These are phyloP conservation scores for Solea senegalensis DNA, from an alignment of 2,113 vertebrate species.

Conservation along the genomic window DNA sequence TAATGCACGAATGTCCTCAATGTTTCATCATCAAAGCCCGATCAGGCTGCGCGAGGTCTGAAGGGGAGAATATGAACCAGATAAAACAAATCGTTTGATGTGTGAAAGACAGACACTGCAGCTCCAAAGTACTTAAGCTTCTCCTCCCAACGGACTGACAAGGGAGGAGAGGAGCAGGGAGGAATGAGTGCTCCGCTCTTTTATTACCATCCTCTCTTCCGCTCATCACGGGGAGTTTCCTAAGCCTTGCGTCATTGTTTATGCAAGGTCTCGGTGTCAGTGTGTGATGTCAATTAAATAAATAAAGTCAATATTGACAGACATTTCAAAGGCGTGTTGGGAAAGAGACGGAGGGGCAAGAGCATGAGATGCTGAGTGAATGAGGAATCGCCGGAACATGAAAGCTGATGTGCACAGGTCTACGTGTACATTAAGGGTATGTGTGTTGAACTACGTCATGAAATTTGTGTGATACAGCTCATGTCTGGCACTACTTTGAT, in stretches of 20 bases:
- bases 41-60: conserved; percentile 76
- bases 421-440: conserved; percentile 12
- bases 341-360: conserved; percentile 8
- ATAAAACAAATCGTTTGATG: conserved; percentile 88
- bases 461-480: conserved; percentile 43
- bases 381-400: conserved; percentile 33
- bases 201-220: conserved; percentile 60
- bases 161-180: conserved; percentile 62
- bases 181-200: conserved; percentile 60
- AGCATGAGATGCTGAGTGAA: conserved; percentile 25
- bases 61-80: conserved; percentile 83
- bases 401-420: conserved; percentile 38
- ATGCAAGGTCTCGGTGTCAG: conserved; percentile 73
- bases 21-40: conserved; percentile 86
- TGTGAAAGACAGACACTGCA: conserved; percentile 84
- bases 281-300: conserved; percentile 69
- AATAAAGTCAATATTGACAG: conserved; percentile 79
- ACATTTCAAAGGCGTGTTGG: conserved; percentile 51
- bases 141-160: conserved; percentile 78
- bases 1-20: conserved; percentile 82
- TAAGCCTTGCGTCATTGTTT: conserved; percentile 81
- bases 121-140: conserved; percentile 84
- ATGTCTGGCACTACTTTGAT: conserved; percentile 45
- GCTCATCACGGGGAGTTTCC: conserved; percentile 72
- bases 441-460: conserved; percentile 5